Evolutionary conservation across 2,797 vertebrate species (phyloP).

Genomic region (Rallus crepitans): DNA sequence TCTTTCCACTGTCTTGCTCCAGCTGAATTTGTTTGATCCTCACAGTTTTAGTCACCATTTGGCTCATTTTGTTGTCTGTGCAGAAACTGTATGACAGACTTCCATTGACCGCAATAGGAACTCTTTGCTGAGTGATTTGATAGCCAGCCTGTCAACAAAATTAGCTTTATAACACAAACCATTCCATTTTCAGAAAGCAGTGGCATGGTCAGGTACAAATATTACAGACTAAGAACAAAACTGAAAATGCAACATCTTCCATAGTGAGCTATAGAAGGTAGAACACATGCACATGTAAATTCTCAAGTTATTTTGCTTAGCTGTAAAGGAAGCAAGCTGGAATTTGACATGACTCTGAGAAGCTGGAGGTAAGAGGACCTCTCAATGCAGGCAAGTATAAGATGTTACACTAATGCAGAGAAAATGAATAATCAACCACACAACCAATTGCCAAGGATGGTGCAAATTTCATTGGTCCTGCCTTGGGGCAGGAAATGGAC

Average conservation of each 20-base stretch:
- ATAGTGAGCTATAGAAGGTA: not conserved
- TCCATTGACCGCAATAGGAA: constrained; percentile 91
- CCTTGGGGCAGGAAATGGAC: not conserved
- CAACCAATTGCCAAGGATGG: not conserved
- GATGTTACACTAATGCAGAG: not conserved
- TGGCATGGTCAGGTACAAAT: not conserved
- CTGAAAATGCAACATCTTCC: not conserved
- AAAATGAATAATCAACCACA: not conserved
- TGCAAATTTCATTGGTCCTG: not conserved
- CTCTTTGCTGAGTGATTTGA: constrained; percentile 96
- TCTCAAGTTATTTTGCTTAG: not conserved
- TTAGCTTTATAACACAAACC: not conserved
- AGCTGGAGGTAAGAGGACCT: not conserved
- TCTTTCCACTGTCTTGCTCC: constrained; percentile 99
- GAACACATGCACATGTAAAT: not conserved
- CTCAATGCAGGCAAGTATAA: not conserved
- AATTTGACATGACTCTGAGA: not conserved
- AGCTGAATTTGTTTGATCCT: constrained; percentile 95
- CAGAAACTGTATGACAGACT: constrained; percentile 84
- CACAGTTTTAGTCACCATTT: constrained; percentile 84
- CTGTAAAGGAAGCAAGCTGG: not conserved
- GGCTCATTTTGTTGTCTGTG: constrained; percentile 77
- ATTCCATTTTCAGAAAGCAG: constrained; percentile 8
- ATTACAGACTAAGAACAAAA: not conserved
- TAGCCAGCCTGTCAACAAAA: constrained; percentile 90